phyloP scores from a whole-genome alignment of 2,888 invertebrate genomes.

The Cryptops parisi region DNA sequence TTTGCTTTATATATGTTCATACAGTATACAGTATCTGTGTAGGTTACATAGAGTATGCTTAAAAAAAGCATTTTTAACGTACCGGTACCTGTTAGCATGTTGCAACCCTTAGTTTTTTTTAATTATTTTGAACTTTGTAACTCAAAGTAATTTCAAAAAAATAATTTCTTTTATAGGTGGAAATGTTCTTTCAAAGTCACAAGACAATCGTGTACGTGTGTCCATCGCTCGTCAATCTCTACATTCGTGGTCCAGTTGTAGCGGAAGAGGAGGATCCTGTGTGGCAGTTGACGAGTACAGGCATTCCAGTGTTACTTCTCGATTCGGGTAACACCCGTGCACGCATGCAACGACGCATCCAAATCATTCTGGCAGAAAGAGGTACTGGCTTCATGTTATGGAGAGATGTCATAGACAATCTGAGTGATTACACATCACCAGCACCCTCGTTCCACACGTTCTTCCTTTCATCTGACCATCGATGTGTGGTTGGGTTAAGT shows the following conservation, averaged over 20 bases:
- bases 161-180: constrained; percentile 46
- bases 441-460: constrained; percentile 59
- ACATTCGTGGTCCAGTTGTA: constrained; percentile 20
- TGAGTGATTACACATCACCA: constrained; percentile 54
- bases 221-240: constrained; percentile 47
- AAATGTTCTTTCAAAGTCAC: constrained; percentile 56
- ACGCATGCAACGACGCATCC: constrained; percentile 49
- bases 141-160: too few relatives aligned
- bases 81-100: too few relatives aligned
- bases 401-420: constrained; percentile 64
- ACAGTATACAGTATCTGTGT: too few relatives aligned
- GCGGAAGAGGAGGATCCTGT: constrained; percentile 9
- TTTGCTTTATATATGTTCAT: too few relatives aligned
- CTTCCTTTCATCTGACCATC: constrained; percentile 61
- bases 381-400: constrained; percentile 69
- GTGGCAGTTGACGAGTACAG: constrained; percentile 61
- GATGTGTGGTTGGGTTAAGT: constrained; percentile 58
- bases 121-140: too few relatives aligned
- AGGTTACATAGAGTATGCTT: too few relatives aligned
- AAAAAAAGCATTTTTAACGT: too few relatives aligned
- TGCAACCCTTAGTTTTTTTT: too few relatives aligned
- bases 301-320: constrained; percentile 59
- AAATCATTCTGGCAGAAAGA: constrained; percentile 56
- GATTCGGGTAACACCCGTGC: constrained; percentile 60
- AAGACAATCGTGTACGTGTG: constrained; percentile 65